These are phyloP conservation scores for Neopipo cinnamomea DNA, from an alignment of 2,113 vertebrate species.

Conservation along the genomic window DNA sequence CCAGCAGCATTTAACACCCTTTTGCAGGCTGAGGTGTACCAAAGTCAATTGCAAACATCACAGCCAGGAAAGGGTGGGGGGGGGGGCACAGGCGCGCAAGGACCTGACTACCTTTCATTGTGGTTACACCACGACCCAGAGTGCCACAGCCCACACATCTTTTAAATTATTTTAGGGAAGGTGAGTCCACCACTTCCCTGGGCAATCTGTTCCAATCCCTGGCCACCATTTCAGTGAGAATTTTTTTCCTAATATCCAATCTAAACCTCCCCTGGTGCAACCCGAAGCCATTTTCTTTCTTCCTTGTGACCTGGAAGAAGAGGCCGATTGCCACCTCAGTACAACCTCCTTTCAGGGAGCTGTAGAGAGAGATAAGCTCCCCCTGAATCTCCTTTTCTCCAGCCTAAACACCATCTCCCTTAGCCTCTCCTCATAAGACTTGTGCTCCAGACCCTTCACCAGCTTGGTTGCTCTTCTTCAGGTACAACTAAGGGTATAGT, in stretches of 20 bases:
- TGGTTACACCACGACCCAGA: not conserved
- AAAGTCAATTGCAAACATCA: not conserved
- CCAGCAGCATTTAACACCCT: not conserved
- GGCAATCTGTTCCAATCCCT: not conserved
- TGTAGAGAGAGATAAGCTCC: not conserved
- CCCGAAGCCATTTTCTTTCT: not conserved
- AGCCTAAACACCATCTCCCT: not conserved
- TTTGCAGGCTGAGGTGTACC: not conserved
- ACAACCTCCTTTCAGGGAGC: not conserved
- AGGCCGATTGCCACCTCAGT: not conserved
- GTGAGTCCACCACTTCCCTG: not conserved
- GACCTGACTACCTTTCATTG: not conserved
- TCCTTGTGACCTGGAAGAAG: not conserved
- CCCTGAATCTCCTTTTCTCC: not conserved
- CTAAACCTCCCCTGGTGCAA: not conserved
- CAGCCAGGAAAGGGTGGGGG: fast-evolving
- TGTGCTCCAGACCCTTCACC: not conserved
- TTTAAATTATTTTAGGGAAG: not conserved
- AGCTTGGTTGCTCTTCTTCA: not conserved
- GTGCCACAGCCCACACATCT: too few species aligned
- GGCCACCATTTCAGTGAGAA: not conserved
- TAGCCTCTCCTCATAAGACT: not conserved
- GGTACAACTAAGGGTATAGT: not conserved
- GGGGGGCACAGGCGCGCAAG: fast-evolving
- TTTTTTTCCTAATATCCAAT: not conserved